Evolutionary conservation across 1,140 invertebrate species (phyloP), one percentile per base, ranked within the genome.

Genomic region (Drosophila biarmipes): DNA sequence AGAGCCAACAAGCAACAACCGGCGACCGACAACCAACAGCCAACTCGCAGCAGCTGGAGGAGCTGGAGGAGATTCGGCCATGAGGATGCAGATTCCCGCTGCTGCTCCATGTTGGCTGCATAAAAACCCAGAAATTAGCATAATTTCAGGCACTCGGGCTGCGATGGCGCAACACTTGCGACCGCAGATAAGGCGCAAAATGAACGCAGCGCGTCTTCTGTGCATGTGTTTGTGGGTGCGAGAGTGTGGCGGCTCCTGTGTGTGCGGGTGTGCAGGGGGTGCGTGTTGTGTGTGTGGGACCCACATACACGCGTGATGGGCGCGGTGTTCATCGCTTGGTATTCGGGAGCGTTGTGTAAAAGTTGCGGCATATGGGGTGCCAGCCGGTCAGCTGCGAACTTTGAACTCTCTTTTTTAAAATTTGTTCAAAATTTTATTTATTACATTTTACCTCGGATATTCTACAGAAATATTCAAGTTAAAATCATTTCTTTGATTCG

Each of bases 61-160:
- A 56, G 46, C 71, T 58, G 54, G 35, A 51, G 62, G 40, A 49
- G 54, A 55, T 69, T 69, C 49, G 63, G 34, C 51, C 54, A 76
- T 76, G 58, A 56, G 64, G 62, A 78, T 85, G 76, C 61, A 79
- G 72, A 79, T 63, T 79, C 73, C 72, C 31, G 63, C 45, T 64
- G 45, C 63, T 51, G 80, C 62, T 76, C 29, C 61, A 74, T 80
- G 76, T 75, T 75, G 71, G 67, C 56, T 78, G 74, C 82, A 86
- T 81, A 82, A 87, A 86, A 81, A 72, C 74, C 74, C 68, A 82
- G 74, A 82, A 86, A 86, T 87, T 86, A 87, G 82, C 82, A 86
- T 86, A 86, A 87, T 86, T 82, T 86, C 78, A 78, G 76, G 72
- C 64, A 73, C 74, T 82, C 79, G 46, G 58, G 74, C 80, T 48